Evolutionary conservation across 2,888 invertebrate genomes (phyloP).

Genomic region (Bellardia pandia): DNA sequence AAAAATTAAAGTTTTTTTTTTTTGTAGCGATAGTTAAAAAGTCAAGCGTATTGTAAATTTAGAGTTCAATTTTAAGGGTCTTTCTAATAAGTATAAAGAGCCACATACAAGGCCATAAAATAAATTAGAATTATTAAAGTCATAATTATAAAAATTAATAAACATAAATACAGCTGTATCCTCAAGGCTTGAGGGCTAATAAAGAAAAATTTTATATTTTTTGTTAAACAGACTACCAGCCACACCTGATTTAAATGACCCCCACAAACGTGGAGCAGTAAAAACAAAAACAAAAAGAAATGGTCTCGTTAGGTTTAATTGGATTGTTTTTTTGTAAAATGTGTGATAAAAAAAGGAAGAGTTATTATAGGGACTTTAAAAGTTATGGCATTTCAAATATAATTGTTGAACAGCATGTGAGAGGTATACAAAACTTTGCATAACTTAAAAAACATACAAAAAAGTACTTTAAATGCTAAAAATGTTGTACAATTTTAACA

Average conservation of each 20-base stretch:
- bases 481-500: too few relatives aligned
- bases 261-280: neutral
- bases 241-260: conserved; percentile 26
- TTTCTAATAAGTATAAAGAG: neutral
- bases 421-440: neutral
- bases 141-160: conserved; percentile 58
- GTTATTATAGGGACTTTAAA: neutral
- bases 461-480: too few relatives aligned
- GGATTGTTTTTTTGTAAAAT: neutral
- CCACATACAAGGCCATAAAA: conserved; percentile 33
- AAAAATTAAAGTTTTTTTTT: conserved; percentile 45
- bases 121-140: conserved; percentile 51
- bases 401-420: conserved; percentile 2
- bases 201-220: neutral
- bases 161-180: conserved; percentile 19
- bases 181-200: neutral
- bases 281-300: neutral
- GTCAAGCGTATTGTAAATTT: neutral
- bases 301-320: conserved; percentile 29
- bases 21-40: neutral
- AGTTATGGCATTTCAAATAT: conserved; percentile 23
- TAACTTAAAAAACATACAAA: too few relatives aligned
- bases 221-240: neutral
- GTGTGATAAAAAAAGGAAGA: neutral
- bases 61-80: neutral